Percentiles rank a stretch among this genome's conserved stretches.
Conservation (phyloP, 64 coral and sea anemone genomes). For the Astreopora myriophthalma region DNA sequence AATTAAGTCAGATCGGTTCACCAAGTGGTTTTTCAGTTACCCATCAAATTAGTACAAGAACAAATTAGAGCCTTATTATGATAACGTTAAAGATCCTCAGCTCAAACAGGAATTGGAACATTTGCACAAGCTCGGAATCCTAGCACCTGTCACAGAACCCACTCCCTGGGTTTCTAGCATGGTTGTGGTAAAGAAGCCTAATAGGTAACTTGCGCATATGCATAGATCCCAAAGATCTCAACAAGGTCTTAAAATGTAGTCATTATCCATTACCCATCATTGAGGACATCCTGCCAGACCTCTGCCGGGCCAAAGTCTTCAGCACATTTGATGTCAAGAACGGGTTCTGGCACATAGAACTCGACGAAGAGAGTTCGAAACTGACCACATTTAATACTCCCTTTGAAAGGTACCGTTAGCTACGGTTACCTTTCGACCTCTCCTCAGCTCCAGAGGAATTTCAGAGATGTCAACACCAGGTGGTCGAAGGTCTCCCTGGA, state of each 20-base stretch:
- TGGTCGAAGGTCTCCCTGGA: neutral
- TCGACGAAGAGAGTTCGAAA: neutral
- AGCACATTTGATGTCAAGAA: neutral
- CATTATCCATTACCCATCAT: neutral
- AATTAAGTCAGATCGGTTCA: no score
- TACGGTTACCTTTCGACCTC: neutral
- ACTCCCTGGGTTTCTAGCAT: neutral
- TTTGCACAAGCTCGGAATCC: neutral
- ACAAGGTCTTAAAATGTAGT: neutral
- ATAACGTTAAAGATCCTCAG: no score
- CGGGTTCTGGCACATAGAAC: neutral
- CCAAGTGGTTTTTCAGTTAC: no score
- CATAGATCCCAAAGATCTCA: neutral
- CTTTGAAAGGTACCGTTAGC: neutral
- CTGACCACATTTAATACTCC: neutral
- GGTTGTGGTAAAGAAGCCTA: neutral
- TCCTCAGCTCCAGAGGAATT: neutral
- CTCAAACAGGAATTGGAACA: neutral
- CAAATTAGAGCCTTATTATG: no score
- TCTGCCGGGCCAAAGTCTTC: neutral
- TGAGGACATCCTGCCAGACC: neutral
- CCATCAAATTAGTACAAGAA: no score
- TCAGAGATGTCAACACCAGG: neutral
- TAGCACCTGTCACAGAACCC: neutral
- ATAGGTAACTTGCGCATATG: neutral